These are phyloP conservation scores for Huso huso DNA, from an alignment of 2,797 vertebrate genomes.

Conservation along the genomic window DNA sequence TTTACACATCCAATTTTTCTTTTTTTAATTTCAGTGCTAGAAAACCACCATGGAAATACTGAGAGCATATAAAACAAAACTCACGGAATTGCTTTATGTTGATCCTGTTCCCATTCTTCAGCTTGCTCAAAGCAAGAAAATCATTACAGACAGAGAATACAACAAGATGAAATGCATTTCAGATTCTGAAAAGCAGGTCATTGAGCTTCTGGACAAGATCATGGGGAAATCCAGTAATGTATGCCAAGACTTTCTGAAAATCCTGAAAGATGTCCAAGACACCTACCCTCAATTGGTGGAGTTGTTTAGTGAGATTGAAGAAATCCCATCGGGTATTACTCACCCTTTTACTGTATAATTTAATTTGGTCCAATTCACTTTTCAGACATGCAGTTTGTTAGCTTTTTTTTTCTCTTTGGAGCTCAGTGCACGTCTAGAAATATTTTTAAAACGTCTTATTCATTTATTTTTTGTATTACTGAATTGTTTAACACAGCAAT, in stretches of 20 bases:
- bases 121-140: not conserved
- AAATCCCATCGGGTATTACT: not conserved
- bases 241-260: slow-evolving; percentile 13
- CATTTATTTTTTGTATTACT: too few relatives aligned
- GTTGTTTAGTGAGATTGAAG: slow-evolving; percentile 8
- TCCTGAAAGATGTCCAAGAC: slow-evolving; percentile 26
- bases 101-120: slow-evolving; percentile 18
- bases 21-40: not conserved
- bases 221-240: not conserved
- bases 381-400: too few relatives aligned
- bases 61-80: slow-evolving; percentile 14
- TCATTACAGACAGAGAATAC: slow-evolving; percentile 23
- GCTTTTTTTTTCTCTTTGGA: too few relatives aligned
- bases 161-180: not conserved
- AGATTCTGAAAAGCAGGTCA: not conserved
- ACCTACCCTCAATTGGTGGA: slow-evolving; percentile 16
- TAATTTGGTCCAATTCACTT: too few relatives aligned
- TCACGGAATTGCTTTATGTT: slow-evolving; percentile 17
- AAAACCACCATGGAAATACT: slow-evolving; percentile 5
- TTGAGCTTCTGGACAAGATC: slow-evolving; percentile 24
- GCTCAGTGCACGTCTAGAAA: too few relatives aligned
- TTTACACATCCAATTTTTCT: too few relatives aligned
- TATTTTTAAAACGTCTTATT: too few relatives aligned
- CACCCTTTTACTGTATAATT: too few relatives aligned
- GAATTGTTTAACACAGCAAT: too few relatives aligned